Evolutionary conservation across 1,140 invertebrate species (phyloP).

Genomic region (Bombus turneri): DNA sequence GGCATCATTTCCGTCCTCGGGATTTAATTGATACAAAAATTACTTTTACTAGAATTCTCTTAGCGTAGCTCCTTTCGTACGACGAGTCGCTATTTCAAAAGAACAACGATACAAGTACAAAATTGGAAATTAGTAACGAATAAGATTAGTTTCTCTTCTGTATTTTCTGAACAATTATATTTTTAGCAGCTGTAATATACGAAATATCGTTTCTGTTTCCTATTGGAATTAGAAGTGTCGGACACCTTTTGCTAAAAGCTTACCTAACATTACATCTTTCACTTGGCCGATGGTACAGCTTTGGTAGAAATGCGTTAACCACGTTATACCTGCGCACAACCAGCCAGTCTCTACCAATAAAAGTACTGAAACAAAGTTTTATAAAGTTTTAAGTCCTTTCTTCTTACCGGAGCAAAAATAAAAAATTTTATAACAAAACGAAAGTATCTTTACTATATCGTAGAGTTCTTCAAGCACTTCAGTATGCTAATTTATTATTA

Average conservation of each 20-base stretch:
- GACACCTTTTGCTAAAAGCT: constrained; percentile 66
- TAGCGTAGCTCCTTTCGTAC: not conserved
- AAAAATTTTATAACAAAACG: not conserved
- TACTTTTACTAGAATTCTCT: not conserved
- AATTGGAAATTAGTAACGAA: not conserved
- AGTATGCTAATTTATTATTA: not conserved
- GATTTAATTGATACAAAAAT: not conserved
- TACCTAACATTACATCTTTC: constrained; percentile 91
- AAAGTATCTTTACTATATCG: not conserved
- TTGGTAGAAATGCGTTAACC: constrained; percentile 88
- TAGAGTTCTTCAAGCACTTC: not conserved
- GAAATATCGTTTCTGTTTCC: not conserved
- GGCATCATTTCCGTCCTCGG: not conserved
- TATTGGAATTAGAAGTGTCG: not conserved
- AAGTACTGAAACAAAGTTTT: constrained; percentile 84
- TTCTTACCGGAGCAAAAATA: not conserved
- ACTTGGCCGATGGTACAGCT: constrained; percentile 87
- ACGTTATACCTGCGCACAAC: constrained; percentile 89
- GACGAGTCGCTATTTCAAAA: not conserved
- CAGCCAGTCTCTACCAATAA: constrained; percentile 90
- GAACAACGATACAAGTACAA: not conserved
- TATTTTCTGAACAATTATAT: not conserved
- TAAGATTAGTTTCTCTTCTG: not conserved
- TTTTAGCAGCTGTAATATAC: too few species aligned
- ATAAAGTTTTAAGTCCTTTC: not conserved